Evolutionary conservation across 1,140 invertebrate genomes (phyloP).

Genomic region (Schlechtendalia chinensis): DNA sequence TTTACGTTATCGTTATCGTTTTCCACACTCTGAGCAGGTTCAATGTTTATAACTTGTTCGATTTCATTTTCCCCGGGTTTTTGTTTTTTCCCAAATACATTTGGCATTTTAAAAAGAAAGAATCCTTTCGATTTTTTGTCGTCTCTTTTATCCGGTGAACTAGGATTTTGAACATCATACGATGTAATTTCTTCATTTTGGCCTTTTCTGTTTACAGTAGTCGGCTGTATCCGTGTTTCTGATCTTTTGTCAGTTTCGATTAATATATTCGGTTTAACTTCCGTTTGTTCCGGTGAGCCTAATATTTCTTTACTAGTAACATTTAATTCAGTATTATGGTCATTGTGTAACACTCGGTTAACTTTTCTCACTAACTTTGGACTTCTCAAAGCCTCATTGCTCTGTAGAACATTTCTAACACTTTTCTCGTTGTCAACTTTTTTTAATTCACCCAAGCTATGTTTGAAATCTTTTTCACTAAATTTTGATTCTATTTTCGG

Average conservation of each 20-base stretch:
- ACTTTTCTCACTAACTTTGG: constrained; percentile 31
- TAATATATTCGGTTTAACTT: background rate
- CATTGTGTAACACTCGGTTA: background rate
- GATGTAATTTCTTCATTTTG: background rate
- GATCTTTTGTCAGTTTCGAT: background rate
- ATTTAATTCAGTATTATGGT: background rate
- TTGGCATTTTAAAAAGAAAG: constrained; percentile 35
- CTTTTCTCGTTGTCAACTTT: constrained; percentile 1
- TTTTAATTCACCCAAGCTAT: background rate
- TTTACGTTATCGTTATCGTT: constrained; percentile 18
- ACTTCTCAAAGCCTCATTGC: constrained; percentile 7
- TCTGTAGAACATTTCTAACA: background rate
- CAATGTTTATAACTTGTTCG: background rate
- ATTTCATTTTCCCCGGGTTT: constrained; percentile 15
- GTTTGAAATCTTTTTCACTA: background rate
- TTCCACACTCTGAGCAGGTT: background rate
- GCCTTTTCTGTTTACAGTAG: too few species aligned
- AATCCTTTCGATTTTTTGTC: constrained; percentile 19
- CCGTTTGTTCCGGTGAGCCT: background rate
- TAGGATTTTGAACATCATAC: background rate
- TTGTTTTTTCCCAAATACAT: constrained; percentile 34
- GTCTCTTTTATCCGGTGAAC: background rate
- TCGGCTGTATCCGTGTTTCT: too few species aligned
- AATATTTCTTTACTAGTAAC: background rate
- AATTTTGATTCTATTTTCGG: background rate